Evolutionary conservation across 2,888 invertebrate genomes (phyloP), one percentile per base, ranked within the genome.

Genomic region (Blomia tropicalis): DNA sequence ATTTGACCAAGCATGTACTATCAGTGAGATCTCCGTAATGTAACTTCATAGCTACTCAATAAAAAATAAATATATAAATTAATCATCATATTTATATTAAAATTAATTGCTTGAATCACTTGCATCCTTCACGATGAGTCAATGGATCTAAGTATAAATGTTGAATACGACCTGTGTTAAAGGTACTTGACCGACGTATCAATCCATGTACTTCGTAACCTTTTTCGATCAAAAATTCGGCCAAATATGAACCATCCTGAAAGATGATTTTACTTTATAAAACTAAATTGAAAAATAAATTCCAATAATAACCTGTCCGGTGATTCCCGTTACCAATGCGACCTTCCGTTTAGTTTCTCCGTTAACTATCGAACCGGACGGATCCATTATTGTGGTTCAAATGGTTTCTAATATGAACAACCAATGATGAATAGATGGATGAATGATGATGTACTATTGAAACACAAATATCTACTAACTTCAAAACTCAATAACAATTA

Each of bases 21-120:
- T 99, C 98, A 0, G 96, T 96, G 81, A 98, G 84, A 72, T 98
- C 98, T 17, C 98, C 98, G 74, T 98, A 98, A 74, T 98, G 98
- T 5, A 99, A 77, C 70, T 88, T 86, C 85, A 93, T 89, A 7
- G 74, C 75, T 74, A 69, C 17, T 59, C n/a, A 23, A 17, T 25
- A 19, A 22, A 2, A 62, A 63, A 22, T 2, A 32, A 11, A 27
- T 1, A 43, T 17, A 59, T 22, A 59, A 51, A 25, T 54, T 58
- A 63, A 19, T n/a, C 22, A 63, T 58, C 1, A 62, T 23, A 59
- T 19, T 23, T 1, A 62, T 27, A 51, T 51, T 14, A 14, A 11
- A 19, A 14, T n/a, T n/a, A 41, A n/a, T 41, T 41, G 41, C 14
- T 41, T 41, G n/a, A n/a, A n/a, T n/a, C n/a, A n/a, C 73, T 70